These are phyloP conservation scores for Meloidogyne hapla DNA, from an alignment of 1,140 invertebrate genomes.

Conservation along the genomic window DNA sequence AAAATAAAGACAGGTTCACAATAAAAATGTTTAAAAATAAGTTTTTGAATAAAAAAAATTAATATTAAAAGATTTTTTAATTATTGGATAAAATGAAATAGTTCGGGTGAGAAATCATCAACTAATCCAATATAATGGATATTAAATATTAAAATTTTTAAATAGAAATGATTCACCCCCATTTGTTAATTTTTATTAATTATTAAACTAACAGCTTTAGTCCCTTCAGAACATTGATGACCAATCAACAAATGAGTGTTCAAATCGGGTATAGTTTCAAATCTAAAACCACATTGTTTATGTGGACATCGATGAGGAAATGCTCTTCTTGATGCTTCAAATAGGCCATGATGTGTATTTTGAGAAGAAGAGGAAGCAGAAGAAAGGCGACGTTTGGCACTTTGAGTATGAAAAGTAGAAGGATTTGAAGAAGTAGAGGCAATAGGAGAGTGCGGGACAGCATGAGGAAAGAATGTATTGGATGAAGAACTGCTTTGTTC, in stretches of 20 bases:
- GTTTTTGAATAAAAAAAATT: too few relatives aligned
- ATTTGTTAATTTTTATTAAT: too few relatives aligned
- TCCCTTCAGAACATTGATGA: constrained; percentile 22
- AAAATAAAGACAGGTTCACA: too few relatives aligned
- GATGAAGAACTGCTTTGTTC: constrained; percentile 1
- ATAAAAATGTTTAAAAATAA: too few relatives aligned
- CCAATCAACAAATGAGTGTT: constrained; percentile 39
- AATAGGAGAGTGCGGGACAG: not conserved
- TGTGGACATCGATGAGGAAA: constrained; percentile 38
- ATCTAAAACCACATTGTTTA: constrained; percentile 41
- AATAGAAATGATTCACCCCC: too few relatives aligned
- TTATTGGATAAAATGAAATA: too few relatives aligned
- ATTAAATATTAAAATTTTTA: too few relatives aligned
- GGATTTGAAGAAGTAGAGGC: not conserved
- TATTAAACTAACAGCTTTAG: constrained; percentile 32
- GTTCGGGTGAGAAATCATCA: too few relatives aligned
- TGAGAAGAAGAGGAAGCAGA: constrained; percentile 12
- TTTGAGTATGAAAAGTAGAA: not conserved
- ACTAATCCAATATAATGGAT: too few relatives aligned
- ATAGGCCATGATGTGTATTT: not conserved
- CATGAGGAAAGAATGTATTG: not conserved
- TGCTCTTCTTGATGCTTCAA: constrained; percentile 8
- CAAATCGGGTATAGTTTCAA: constrained; percentile 30
- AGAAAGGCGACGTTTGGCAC: not conserved
- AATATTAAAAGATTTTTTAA: too few relatives aligned